phyloP scores from a whole-genome alignment of 2,888 invertebrate species.

The Ischnura elegans region DNA sequence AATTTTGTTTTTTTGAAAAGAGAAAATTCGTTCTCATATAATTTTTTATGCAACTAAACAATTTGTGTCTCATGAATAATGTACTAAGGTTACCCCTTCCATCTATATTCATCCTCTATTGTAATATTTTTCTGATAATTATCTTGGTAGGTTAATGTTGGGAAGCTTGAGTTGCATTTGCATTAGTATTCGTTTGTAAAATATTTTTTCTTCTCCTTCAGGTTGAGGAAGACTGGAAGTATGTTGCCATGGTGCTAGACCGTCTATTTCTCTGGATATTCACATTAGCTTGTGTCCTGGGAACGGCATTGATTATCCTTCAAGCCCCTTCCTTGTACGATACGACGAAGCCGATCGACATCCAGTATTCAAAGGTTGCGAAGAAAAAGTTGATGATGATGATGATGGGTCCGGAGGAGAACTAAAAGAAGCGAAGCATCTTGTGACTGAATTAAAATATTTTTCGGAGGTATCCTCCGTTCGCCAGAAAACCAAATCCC shows the following conservation, averaged over 20 bases:
- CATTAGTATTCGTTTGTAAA: too few species aligned
- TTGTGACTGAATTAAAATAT: background rate
- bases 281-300: slow-evolving; percentile 94
- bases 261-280: slow-evolving; percentile 97
- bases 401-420: slow-evolving; percentile 89
- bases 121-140: too few species aligned
- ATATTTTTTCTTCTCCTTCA: slow-evolving; percentile 76
- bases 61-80: too few species aligned
- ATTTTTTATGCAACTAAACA: too few species aligned
- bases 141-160: too few species aligned
- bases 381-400: slow-evolving; percentile 93
- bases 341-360: slow-evolving; percentile 92
- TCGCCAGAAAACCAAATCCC: background rate
- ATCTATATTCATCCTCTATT: too few species aligned
- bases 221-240: slow-evolving; percentile 99
- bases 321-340: slow-evolving; percentile 96
- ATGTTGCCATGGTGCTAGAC: slow-evolving; percentile 97
- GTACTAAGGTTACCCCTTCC: too few species aligned
- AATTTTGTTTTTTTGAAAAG: too few species aligned
- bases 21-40: too few species aligned
- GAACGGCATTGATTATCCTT: slow-evolving; percentile 92
- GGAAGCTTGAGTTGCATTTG: too few species aligned
- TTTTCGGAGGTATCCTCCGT: background rate
- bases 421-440: slow-evolving; percentile 74
- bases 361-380: slow-evolving; percentile 93